Base-by-base conservation (phyloP, 2,888 invertebrate genomes). In the Chrysodeixis includens region DNA sequence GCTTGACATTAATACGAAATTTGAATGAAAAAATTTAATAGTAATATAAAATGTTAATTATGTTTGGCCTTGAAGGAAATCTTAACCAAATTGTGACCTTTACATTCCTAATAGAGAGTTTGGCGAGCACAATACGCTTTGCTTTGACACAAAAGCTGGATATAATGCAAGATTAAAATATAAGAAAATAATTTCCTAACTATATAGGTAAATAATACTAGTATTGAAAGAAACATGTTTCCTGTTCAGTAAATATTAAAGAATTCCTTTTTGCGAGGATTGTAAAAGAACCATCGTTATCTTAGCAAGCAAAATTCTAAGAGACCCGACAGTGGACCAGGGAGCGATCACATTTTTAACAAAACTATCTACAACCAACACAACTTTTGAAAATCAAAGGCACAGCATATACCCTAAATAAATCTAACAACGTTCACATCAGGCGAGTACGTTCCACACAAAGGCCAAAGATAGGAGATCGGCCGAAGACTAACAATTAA, bases 231-330 rank as follows among this genome's bases (percentile, higher is more conserved):
- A 85, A 87, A 82, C 83, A 81, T 83, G 81, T 84, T n/a, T 87
- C 81, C 83, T 78, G 79, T 80, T 83, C 73, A 89, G 89, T 92
- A 90, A 89, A 91, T 88, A 91, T 83, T 73, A 74, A 80, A 78
- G 70, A 83, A 83, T 84, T 85, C 84, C 86, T 84, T 83, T 82
- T 79, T 88, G 91, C 90, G 90, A 92, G 90, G 90, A 88, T 80
- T 78, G 61, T 71, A 71, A 69, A 76, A 81, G 84, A 80, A 82
- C 84, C 83, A 82, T 74, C 66, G 69, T 77, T 74, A 79, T 75
- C 79, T 80, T 79, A 81, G 74, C 46, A 84, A 87, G 84, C 84
- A 76, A 75, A 73, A 83, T 76, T 61, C 71, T 77, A 73, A 81
- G 79, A 81, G 68, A 79, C 83, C 82, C 81, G 70, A 14, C 16